Evolutionary conservation across 2,888 invertebrate species (phyloP), one percentile per base, ranked within the genome.

Genomic region (Leptopilina syphax): DNA sequence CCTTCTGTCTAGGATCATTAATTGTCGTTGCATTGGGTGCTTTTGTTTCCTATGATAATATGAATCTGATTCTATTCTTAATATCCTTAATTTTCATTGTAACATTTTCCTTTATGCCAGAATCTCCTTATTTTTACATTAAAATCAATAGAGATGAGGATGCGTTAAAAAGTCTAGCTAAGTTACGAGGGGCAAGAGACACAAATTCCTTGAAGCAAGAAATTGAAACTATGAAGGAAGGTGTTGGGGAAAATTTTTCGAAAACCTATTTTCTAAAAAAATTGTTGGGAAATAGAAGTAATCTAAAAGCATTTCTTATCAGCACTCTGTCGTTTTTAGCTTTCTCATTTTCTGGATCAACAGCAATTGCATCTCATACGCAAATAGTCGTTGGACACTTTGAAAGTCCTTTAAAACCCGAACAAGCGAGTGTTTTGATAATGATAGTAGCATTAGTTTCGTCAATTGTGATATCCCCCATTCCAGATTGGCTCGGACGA

Each of bases 41-140:
- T 27, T 54, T 70, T 13, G 27, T 54, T 13, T 27, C 70, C 27
- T 70, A 70, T 8, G 70, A 70, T 7, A 70, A 50, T 7, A 70
- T 54, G 70, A 70, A 70, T 70, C 10, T 70, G 7, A 73, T 73
- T 1, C 8, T 73, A 7, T 8, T 73, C 0, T 34, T 34, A 0
- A 34, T 34, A 3, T 54, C 73, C 3, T 9, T 73, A 1, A 13
- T 73, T 34, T 57, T 73, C 9, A 4, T 73, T 8, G 0, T 34
- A 0, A 57, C 57, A 9, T 73, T 73, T 54, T n/a, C 73, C 7
- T 73, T 57, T 34, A 73, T 73, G 73, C 73, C 73, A 1, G 73
- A 73, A 57, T 73, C 73, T n/a, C 73, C 73, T 3, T 73, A 73
- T n/a, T 73, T 73, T 34, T 73, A 73, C 34, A 34, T 73, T 10